Evolutionary conservation across 23 tunicate genomes (phyloP).

Genomic region (Styela plicata): DNA sequence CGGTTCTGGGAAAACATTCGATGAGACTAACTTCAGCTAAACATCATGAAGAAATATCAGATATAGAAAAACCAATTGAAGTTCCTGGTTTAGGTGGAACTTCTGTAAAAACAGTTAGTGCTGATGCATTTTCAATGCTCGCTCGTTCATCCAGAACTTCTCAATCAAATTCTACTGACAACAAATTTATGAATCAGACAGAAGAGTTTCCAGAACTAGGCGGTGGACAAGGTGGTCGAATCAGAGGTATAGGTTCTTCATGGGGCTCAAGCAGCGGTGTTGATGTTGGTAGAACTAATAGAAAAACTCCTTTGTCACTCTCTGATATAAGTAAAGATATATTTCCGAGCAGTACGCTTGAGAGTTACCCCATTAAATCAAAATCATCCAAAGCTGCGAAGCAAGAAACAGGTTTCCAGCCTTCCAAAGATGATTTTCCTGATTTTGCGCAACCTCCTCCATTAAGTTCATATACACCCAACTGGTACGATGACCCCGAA

Average conservation of each 20-base stretch:
- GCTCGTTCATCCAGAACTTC: not conserved
- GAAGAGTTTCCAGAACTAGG: constrained; percentile 26
- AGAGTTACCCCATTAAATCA: not conserved
- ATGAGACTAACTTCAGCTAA: constrained; percentile 3
- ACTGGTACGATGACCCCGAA: constrained; percentile 16
- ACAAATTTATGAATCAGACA: not conserved
- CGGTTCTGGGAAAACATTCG: constrained; percentile 17
- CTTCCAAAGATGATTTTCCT: not conserved
- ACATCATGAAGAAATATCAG: not conserved
- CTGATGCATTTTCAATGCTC: constrained; percentile 25
- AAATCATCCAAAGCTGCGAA: not conserved
- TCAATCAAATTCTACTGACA: not conserved
- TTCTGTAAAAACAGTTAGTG: constrained; percentile 13
- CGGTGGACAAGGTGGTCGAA: constrained; percentile 1
- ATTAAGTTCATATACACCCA: constrained; percentile 8
- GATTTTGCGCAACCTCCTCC: not conserved
- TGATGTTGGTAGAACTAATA: not conserved
- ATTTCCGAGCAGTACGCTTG: constrained; percentile 9
- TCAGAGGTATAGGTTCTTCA: constrained; percentile 1
- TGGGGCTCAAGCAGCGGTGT: not conserved
- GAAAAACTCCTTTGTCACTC: not conserved
- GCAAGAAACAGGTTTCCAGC: not conserved
- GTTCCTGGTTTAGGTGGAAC: constrained; percentile 15
- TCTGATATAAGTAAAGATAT: constrained; percentile 26
- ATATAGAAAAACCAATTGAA: constrained; percentile 22